These are phyloP conservation scores for Gryllus longicercus DNA, from an alignment of 2,888 invertebrate species.

Conservation along the genomic window DNA sequence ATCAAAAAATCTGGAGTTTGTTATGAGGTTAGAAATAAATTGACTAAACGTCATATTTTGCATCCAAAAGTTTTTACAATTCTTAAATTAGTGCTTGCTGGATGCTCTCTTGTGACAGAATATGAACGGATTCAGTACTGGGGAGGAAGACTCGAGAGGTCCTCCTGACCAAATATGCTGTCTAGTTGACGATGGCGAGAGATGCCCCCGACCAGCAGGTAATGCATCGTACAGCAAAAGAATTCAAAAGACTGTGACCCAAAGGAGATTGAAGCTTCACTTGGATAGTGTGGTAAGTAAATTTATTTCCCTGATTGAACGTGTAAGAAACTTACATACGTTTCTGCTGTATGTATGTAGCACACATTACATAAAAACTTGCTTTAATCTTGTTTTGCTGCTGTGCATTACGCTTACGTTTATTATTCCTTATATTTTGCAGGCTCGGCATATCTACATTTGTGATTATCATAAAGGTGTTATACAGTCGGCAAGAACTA, in stretches of 20 bases:
- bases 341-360: neutral
- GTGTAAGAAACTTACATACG: neutral
- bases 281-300: conserved; percentile 71
- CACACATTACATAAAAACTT: neutral
- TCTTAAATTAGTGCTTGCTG: no score
- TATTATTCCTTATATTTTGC: conserved; percentile 39
- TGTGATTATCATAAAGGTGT: conserved; percentile 95
- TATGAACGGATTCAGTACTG: conserved; percentile 89
- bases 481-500: conserved; percentile 92
- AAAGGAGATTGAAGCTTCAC: conserved; percentile 82
- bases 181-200: conserved; percentile 81
- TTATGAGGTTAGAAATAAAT: no score
- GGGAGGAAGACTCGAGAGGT: conserved; percentile 85
- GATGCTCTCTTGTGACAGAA: conserved; percentile 40
- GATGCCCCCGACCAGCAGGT: conserved; percentile 83
- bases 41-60: no score
- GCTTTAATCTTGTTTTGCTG: neutral
- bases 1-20: no score
- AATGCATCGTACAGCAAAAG: conserved; percentile 96
- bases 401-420: neutral
- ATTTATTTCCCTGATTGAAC: neutral
- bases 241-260: conserved; percentile 92
- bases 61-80: no score
- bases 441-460: conserved; percentile 94
- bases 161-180: conserved; percentile 89